A percentile compares a stretch with the other conserved stretches of the same genome.
Conservation (phyloP, 2,888 invertebrate genomes). For the Melanargia galathea region DNA sequence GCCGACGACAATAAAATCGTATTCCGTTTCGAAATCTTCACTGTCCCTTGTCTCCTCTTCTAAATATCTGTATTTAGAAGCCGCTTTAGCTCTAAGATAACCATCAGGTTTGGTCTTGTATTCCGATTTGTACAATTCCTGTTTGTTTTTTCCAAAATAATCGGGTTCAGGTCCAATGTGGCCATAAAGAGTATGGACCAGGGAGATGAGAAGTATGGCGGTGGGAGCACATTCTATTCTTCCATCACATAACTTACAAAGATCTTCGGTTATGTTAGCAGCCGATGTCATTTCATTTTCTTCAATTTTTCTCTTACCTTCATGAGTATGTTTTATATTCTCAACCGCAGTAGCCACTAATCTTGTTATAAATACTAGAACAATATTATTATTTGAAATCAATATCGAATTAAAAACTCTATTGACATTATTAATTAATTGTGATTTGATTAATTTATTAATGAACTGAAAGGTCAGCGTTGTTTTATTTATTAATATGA, state of each 20-base stretch:
- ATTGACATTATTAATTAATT: neutral
- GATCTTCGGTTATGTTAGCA: constrained; percentile 65
- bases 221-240: constrained; percentile 75
- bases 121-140: constrained; percentile 34
- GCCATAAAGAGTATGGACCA: constrained; percentile 72
- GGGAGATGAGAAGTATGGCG: constrained; percentile 69
- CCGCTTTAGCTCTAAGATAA: constrained; percentile 22
- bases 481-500: constrained; percentile 4
- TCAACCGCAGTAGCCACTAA: neutral
- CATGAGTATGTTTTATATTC: constrained; percentile 11
- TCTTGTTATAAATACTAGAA: neutral
- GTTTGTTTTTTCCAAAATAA: constrained; percentile 59
- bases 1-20: constrained; percentile 71
- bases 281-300: constrained; percentile 68
- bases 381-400: neutral
- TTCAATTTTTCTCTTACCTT: constrained; percentile 33
- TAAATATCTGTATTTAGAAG: constrained; percentile 32
- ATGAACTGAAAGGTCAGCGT: neutral
- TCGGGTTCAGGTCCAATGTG: constrained; percentile 67
- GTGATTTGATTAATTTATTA: neutral
- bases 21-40: constrained; percentile 46
- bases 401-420: neutral
- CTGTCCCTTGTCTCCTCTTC: constrained; percentile 36
- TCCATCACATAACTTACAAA: constrained; percentile 75
- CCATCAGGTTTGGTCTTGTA: constrained; percentile 28